Percentiles rank a stretch among this genome's conserved stretches.
Conservation (phyloP, 2,797 vertebrate species). For the Trichosurus vulpecula region DNA sequence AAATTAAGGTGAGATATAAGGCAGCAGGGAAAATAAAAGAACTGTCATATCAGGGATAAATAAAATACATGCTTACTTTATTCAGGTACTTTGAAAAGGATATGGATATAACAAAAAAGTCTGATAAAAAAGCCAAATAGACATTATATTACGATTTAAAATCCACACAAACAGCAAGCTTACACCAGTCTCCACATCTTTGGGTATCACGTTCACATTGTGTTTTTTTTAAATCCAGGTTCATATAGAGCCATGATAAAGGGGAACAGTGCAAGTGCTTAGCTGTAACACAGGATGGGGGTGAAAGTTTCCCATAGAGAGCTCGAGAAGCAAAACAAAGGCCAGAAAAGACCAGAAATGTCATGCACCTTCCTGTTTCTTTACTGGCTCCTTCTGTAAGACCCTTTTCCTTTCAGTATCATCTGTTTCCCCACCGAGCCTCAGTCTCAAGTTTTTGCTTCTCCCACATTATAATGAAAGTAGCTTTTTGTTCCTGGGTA, state of each 20-base stretch:
- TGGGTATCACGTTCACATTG: neutral
- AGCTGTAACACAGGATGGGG: neutral
- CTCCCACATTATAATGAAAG: neutral
- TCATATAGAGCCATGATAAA: neutral
- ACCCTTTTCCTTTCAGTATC: neutral
- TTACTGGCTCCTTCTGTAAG: neutral
- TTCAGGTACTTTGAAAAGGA: neutral
- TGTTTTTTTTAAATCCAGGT: neutral
- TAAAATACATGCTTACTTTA: neutral
- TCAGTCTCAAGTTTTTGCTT: neutral
- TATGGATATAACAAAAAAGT: neutral
- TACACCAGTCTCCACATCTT: neutral
- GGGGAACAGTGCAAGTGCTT: neutral
- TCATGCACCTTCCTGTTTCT: neutral
- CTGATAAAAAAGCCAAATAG: neutral
- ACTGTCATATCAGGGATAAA: neutral
- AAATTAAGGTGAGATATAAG: neutral
- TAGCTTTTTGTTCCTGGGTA: neutral
- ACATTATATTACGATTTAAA: neutral
- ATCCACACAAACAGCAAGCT: neutral
- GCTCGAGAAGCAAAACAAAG: neutral
- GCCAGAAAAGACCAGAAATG: neutral
- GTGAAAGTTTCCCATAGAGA: neutral
- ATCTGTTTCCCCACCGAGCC: neutral
- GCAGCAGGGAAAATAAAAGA: neutral